Conservation (phyloP, 2,888 invertebrate species). For the Cheilosia grossa region DNA sequence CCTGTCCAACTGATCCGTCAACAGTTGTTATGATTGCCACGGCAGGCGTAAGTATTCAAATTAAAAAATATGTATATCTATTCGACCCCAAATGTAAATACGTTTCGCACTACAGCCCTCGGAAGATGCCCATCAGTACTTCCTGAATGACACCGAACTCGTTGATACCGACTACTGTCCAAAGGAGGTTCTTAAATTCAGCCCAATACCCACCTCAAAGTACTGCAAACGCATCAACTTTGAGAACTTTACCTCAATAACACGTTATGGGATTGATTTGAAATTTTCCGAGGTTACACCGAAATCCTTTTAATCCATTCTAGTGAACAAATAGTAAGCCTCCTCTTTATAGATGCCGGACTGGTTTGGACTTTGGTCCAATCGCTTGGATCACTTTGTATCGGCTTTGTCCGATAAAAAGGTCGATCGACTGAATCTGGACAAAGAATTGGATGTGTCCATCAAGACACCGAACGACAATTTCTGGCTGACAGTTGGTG, state of each 20-base stretch:
- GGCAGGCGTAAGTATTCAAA: slow-evolving; percentile 80
- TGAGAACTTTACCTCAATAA: slow-evolving; percentile 82
- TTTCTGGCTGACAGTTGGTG: slow-evolving; percentile 80
- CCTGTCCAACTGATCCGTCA: slow-evolving; percentile 80
- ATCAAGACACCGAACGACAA: slow-evolving; percentile 81
- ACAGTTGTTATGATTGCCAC: slow-evolving; percentile 79
- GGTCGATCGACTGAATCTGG: slow-evolving; percentile 80
- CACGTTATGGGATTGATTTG: slow-evolving; percentile 81
- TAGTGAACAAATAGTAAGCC: neutral
- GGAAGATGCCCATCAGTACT: slow-evolving; percentile 81
- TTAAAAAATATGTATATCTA: neutral
- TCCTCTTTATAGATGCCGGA: slow-evolving; percentile 80
- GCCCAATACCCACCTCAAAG: slow-evolving; percentile 82
- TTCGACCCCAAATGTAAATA: neutral
- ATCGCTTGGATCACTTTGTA: slow-evolving; percentile 81
- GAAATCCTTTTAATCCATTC: neutral
- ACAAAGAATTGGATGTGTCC: slow-evolving; percentile 80
- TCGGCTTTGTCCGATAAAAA: slow-evolving; percentile 81
- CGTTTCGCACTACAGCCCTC: slow-evolving; percentile 78
- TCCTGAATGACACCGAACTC: slow-evolving; percentile 80
- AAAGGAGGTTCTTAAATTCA: slow-evolving; percentile 82
- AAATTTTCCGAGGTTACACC: slow-evolving; percentile 80
- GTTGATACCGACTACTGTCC: slow-evolving; percentile 82
- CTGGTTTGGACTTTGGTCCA: slow-evolving; percentile 82
- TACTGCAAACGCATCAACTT: slow-evolving; percentile 82